Conservation (phyloP, 2,888 invertebrate species). For the Laspeyria flexula region DNA sequence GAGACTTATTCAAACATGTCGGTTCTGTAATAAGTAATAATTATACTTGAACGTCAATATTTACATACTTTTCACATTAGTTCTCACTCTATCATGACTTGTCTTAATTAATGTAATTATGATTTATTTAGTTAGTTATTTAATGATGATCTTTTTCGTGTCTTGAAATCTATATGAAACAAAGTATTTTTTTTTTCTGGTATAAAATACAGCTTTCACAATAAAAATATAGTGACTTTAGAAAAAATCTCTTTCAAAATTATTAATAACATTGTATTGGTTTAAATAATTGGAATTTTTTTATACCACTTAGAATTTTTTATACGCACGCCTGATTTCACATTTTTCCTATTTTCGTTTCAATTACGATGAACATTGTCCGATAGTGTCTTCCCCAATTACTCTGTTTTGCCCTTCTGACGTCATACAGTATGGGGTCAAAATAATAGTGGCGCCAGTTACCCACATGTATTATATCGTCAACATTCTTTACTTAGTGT, state of each 20-base stretch:
- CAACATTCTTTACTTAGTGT: conserved; percentile 23
- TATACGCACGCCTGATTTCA: too few species aligned
- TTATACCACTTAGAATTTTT: too few species aligned
- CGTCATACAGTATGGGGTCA: conserved; percentile 13
- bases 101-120: conserved; percentile 1
- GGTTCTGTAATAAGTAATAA: too few species aligned
- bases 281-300: too few species aligned
- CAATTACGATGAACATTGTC: too few species aligned
- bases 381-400: neutral
- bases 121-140: neutral
- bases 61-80: neutral
- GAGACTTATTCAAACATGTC: too few species aligned
- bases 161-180: conserved; percentile 11
- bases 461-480: conserved; percentile 9
- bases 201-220: too few species aligned
- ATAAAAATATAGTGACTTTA: too few species aligned
- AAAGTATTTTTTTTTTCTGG: too few species aligned
- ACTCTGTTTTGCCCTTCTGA: conserved; percentile 2
- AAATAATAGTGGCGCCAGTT: conserved; percentile 19
- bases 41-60: neutral
- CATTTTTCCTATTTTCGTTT: too few species aligned
- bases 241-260: too few species aligned
- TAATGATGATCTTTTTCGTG: conserved; percentile 5
- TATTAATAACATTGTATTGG: too few species aligned
- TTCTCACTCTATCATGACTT: neutral